A percentile compares a stretch with the other conserved stretches of the same genome.
Conservation (phyloP, 1,140 invertebrate species). For the Drosophila rhopaloa region DNA sequence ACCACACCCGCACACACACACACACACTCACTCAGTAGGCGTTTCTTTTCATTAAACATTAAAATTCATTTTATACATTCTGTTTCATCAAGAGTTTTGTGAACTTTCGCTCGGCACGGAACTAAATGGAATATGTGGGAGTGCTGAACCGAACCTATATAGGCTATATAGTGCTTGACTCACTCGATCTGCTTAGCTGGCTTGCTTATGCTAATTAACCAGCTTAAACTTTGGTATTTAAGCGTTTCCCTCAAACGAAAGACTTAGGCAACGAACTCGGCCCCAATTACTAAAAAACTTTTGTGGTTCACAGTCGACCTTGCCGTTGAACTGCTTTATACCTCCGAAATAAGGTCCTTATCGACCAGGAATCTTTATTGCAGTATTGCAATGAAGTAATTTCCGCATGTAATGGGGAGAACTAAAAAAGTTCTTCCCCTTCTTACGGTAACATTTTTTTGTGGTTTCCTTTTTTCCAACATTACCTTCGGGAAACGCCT, state of each 20-base stretch:
- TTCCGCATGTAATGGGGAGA: conserved; percentile 54
- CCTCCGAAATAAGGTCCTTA: conserved; percentile 26
- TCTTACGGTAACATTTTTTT: conserved; percentile 59
- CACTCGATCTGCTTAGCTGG: conserved; percentile 56
- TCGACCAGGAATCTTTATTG: conserved; percentile 46
- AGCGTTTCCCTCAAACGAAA: conserved; percentile 43
- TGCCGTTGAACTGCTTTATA: conserved; percentile 19
- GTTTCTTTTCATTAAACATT: conserved; percentile 41
- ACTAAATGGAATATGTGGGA: conserved; percentile 40
- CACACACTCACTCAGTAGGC: conserved; percentile 51
- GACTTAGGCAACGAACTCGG: conserved; percentile 74
- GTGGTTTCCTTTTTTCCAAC: neutral
- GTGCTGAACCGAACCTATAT: conserved; percentile 44
- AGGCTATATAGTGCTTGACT: conserved; percentile 48
- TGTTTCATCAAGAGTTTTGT: conserved; percentile 67
- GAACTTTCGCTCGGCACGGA: conserved; percentile 69
- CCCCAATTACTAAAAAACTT: conserved; percentile 1
- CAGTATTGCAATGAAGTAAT: conserved; percentile 71
- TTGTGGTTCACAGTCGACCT: conserved; percentile 45
- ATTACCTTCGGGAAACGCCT: conserved; percentile 16
- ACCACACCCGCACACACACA: conserved; percentile 56
- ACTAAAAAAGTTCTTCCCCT: conserved; percentile 7
- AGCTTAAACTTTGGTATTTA: conserved; percentile 72
- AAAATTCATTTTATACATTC: conserved; percentile 35
- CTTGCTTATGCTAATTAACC: conserved; percentile 66